Base-by-base conservation (phyloP, 35 echinoderm and acorn worm species). In the Acanthaster planci region DNA sequence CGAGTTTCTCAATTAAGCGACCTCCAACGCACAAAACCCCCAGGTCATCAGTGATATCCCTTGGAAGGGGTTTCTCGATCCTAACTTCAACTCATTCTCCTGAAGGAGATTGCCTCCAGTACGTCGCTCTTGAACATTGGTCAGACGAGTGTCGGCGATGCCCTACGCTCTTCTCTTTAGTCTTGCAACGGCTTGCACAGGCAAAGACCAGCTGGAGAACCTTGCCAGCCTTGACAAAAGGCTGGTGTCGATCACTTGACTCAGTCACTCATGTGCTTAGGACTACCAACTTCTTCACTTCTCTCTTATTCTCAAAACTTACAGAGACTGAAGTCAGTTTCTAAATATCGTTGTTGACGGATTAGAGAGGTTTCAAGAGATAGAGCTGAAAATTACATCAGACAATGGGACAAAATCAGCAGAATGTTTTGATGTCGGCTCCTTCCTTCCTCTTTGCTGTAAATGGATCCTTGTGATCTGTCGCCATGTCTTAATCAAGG, bases 1-100 rank as follows among this genome's bases (percentile, higher is more conserved):
- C 18, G 77, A 31, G 54, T 56, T 90, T n/a, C 78, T 67, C 22
- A n/a, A n/a, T n/a, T n/a, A 90, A 39, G n/a, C 92, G 83, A 5
- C 87, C 92, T 82, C 92, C 92, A 35, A 94, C 84, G 2, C 92
- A 30, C 51, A 90, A 30, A 21, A 94, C 86, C 42, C 92, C 92
- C 38, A 78, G 12, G 38, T 68, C 47, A 78, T 90, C 88, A 30
- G 89, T 29, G 54, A 90, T 86, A 39, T 39, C 54, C 4, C 22
- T 56, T 17, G 22, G 1, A 56, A n/a, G 54, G 54, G 54, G 54
- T 1, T n/a, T 56, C 54, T 56, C 54, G n/a, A n/a, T n/a, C n/a
- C n/a, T n/a, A n/a, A n/a, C 54, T 3, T 56, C 1, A 56, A 56
- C 54, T 56, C 54, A 0, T 17, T 17, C 54, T 56, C 22, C 54